Percentiles rank a stretch among this genome's conserved stretches.
These are phyloP conservation scores for Colius striatus DNA, from an alignment of 2,113 vertebrate species.

Conservation along the genomic window DNA sequence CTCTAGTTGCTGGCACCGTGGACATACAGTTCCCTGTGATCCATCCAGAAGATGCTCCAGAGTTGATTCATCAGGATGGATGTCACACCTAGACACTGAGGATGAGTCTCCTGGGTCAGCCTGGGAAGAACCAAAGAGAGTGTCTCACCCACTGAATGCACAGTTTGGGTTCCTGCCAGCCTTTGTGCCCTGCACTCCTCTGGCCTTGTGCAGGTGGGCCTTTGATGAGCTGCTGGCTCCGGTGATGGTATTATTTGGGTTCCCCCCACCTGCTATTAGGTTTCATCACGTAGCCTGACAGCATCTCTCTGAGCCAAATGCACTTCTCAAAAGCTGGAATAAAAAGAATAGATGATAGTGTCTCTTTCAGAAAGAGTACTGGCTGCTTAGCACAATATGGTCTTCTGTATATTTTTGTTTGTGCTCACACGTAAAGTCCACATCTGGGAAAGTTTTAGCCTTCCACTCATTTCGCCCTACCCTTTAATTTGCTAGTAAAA, in stretches of 20 bases:
- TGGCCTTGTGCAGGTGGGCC: neutral
- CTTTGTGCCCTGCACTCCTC: neutral
- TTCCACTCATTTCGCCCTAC: neutral
- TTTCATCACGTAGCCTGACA: neutral
- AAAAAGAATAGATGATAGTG: neutral
- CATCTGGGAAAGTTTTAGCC: neutral
- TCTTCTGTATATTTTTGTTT: neutral
- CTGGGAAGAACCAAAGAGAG: neutral
- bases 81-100: neutral
- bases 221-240: neutral
- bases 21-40: neutral
- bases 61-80: neutral
- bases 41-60: neutral
- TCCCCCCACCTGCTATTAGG: accelerated
- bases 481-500: neutral
- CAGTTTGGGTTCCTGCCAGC: neutral
- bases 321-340: neutral
- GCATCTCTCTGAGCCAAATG: neutral
- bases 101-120: neutral
- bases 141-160: neutral
- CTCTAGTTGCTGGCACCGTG: neutral
- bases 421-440: neutral
- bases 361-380: neutral
- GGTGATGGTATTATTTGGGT: neutral
- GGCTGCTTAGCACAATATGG: neutral